Conservation (phyloP, 2,113 vertebrate genomes). For the Ceyx cyanopectus region DNA sequence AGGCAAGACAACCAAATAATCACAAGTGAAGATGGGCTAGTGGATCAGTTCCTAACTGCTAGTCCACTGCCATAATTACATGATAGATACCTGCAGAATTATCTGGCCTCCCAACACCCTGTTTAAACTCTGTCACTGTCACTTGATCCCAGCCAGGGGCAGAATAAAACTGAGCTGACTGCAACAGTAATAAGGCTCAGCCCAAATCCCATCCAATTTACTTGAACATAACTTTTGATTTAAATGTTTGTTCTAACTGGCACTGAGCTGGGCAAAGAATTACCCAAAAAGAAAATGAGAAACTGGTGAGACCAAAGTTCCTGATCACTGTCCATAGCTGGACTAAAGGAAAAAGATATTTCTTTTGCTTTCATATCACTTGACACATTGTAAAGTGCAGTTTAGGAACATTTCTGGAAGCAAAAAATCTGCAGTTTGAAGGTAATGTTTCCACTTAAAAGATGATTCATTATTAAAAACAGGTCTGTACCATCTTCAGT, state of each 20-base stretch:
- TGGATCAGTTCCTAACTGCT: background rate
- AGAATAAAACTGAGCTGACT: background rate
- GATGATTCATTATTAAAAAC: constrained; percentile 65
- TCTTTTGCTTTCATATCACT: background rate
- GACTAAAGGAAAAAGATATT: background rate
- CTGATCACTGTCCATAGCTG: background rate
- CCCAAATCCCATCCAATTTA: background rate
- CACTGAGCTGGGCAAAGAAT: background rate
- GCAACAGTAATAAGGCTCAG: background rate
- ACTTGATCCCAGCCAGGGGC: background rate
- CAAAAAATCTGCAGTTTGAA: constrained; percentile 34
- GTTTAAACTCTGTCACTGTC: background rate
- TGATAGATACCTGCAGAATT: background rate
- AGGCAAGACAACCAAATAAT: constrained; percentile 14
- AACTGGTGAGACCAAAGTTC: background rate
- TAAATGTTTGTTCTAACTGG: background rate
- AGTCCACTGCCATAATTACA: background rate
- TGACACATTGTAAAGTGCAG: constrained; percentile 47
- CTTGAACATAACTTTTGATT: background rate
- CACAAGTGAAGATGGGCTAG: background rate
- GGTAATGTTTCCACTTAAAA: constrained; percentile 42
- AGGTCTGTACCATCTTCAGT: constrained; percentile 51
- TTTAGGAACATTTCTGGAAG: constrained; percentile 34
- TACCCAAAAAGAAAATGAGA: background rate
- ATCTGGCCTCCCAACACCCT: background rate